A percentile compares a stretch with the other conserved stretches of the same genome.
Evolutionary conservation across 2,888 invertebrate genomes (phyloP).

Genomic region (Brenthis hecate): DNA sequence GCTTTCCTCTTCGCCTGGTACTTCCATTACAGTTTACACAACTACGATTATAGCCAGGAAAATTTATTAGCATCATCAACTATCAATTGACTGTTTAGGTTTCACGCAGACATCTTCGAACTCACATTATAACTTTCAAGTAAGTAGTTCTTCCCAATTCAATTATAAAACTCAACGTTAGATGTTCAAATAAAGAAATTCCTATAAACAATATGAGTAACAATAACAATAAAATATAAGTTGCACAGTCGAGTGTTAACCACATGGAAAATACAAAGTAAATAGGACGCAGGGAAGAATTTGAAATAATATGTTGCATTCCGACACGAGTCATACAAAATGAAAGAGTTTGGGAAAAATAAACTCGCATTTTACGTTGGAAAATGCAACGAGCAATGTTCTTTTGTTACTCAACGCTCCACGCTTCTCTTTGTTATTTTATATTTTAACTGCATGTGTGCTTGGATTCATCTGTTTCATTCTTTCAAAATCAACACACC

Average conservation of each 20-base stretch:
- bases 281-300: conserved; percentile 48
- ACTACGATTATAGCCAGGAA: conserved; percentile 5
- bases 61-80: conserved; percentile 11
- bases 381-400: conserved; percentile 48
- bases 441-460: conserved; percentile 48
- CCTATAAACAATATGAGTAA: conserved; percentile 14
- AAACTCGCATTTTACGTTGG: conserved; percentile 49
- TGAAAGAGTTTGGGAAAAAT: conserved; percentile 49
- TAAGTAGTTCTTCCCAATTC: not conserved
- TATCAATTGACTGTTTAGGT: not conserved
- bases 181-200: conserved; percentile 8
- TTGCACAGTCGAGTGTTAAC: conserved; percentile 44
- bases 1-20: conserved; percentile 47
- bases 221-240: conserved; percentile 34
- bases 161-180: not conserved
- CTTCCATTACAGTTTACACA: conserved; percentile 33
- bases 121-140: not conserved
- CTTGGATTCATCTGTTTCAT: conserved; percentile 47
- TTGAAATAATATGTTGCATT: conserved; percentile 51
- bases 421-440: conserved; percentile 48
- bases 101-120: not conserved
- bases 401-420: conserved; percentile 47
- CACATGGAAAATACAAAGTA: conserved; percentile 48
- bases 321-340: conserved; percentile 51
- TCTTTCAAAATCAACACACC: conserved; percentile 46